These are phyloP conservation scores for Naso thynnoides DNA, from an alignment of 2,797 vertebrate genomes.

Conservation along the genomic window DNA sequence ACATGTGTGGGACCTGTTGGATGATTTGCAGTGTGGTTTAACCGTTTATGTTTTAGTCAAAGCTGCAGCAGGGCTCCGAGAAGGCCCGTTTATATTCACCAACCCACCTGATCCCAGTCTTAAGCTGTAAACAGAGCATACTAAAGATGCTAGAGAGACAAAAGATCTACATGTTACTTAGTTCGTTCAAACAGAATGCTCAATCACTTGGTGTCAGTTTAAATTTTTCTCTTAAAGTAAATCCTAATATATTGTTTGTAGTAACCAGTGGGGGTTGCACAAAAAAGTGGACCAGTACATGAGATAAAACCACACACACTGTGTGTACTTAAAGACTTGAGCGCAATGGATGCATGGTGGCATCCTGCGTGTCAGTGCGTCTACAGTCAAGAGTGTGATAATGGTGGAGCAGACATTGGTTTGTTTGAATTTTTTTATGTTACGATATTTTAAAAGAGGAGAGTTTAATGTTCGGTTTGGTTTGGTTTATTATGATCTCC, in stretches of 20 bases:
- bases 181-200: not conserved
- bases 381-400: no score
- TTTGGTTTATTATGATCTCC: no score
- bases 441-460: no score
- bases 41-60: not conserved
- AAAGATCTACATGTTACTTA: not conserved
- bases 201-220: not conserved
- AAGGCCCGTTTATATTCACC: not conserved
- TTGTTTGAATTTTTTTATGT: no score
- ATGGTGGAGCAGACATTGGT: no score
- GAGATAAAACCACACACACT: no score
- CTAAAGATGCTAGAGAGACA: no score
- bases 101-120: not conserved
- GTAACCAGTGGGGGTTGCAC: not conserved
- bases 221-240: not conserved
- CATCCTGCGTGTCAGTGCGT: no score
- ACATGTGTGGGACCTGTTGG: not conserved
- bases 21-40: conserved; percentile 2
- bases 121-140: not conserved
- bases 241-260: not conserved
- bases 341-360: no score
- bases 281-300: no score
- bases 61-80: not conserved
- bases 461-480: no score
- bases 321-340: no score